Conservation (phyloP, 2,797 vertebrate species). For the Borostomias antarcticus region DNA sequence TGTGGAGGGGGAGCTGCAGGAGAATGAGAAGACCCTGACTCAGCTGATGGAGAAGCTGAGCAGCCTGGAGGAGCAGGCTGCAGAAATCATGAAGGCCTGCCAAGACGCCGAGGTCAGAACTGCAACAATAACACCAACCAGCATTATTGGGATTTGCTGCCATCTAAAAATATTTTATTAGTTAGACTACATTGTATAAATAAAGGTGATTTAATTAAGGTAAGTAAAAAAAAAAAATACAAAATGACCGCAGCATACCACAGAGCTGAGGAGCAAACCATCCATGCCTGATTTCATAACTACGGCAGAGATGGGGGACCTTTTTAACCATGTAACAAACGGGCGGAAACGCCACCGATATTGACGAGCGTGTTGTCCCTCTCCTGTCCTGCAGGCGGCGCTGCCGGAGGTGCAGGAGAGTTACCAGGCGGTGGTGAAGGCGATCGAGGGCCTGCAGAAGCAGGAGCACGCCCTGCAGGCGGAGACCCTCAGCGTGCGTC, state of each 20-base stretch:
- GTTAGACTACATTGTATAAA: too few species aligned
- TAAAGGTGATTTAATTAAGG: too few species aligned
- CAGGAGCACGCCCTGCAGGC: constrained; percentile 87
- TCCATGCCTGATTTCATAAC: too few species aligned
- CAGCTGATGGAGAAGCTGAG: constrained; percentile 80
- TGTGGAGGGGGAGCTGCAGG: constrained; percentile 80
- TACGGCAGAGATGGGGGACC: too few species aligned
- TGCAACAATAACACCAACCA: not conserved
- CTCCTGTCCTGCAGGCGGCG: constrained; percentile 68
- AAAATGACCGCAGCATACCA: not conserved
- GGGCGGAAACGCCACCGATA: too few species aligned
- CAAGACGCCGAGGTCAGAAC: constrained; percentile 84
- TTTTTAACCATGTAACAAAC: too few species aligned
- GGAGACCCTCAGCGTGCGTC: constrained; percentile 87
- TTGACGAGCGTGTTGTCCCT: too few species aligned
- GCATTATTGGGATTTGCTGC: too few species aligned
- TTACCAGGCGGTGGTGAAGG: constrained; percentile 77
- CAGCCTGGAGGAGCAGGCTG: constrained; percentile 85
- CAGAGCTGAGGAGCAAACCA: too few species aligned
- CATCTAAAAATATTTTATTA: too few species aligned
- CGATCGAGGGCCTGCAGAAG: constrained; percentile 84
- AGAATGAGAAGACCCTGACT: constrained; percentile 77
- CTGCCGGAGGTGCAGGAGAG: constrained; percentile 86
- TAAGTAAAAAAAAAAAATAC: not conserved
- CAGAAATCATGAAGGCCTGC: constrained; percentile 82